Percentiles rank a stretch among this genome's conserved stretches.
Evolutionary conservation across 2,113 vertebrate species (phyloP).

Genomic region (Cercopithecus mona): DNA sequence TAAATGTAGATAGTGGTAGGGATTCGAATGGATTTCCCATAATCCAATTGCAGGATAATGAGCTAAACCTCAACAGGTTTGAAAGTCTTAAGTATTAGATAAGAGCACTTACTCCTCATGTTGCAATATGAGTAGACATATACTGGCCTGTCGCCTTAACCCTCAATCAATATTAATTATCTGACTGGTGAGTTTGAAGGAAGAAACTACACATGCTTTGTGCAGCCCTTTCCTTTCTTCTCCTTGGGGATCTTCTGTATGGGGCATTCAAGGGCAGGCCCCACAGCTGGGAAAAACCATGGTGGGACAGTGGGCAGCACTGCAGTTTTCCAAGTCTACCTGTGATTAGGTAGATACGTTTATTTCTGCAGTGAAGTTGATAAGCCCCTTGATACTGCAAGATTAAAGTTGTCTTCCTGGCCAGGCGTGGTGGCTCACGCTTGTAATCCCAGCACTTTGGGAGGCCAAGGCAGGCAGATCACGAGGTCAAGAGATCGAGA

Average conservation of each 20-base stretch:
- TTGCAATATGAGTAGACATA: neutral
- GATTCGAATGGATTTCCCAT: neutral
- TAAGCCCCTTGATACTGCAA: neutral
- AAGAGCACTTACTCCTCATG: neutral
- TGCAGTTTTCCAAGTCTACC: neutral
- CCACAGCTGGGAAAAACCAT: neutral
- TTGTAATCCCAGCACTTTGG: no score
- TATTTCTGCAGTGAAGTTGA: neutral
- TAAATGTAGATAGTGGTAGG: neutral
- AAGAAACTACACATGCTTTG: neutral
- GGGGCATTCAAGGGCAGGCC: neutral
- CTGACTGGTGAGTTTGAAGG: neutral
- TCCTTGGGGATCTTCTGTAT: neutral
- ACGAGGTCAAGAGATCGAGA: no score
- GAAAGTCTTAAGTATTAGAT: neutral
- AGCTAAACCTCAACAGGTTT: neutral
- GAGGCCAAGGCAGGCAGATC: no score
- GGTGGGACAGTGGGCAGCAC: no score
- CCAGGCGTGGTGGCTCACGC: accelerated
- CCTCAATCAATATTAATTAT: neutral
- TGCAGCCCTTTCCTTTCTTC: neutral
- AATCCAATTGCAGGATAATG: neutral
- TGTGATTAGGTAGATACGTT: neutral
- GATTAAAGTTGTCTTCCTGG: neutral
- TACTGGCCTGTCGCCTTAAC: neutral